These are phyloP conservation scores for Amazona finschi DNA, from an alignment of 2,797 vertebrate species.

Conservation along the genomic window DNA sequence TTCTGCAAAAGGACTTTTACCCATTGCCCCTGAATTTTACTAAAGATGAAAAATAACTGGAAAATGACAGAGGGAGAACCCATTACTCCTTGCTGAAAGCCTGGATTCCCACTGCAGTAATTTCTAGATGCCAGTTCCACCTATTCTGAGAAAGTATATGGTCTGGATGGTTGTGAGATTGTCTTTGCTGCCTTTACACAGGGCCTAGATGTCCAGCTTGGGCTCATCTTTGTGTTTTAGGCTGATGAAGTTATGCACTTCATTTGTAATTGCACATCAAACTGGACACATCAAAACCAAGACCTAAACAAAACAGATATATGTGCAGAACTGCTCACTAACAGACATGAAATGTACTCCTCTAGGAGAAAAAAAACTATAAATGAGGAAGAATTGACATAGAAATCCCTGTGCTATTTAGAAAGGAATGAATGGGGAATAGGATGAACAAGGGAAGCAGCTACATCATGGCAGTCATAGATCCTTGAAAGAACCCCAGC, in stretches of 20 bases:
- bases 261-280: neutral
- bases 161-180: neutral
- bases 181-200: neutral
- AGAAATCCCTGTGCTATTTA: neutral
- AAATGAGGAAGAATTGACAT: neutral
- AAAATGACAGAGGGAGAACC: neutral
- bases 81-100: neutral
- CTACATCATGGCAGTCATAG: neutral
- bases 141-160: neutral
- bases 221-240: neutral
- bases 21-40: neutral
- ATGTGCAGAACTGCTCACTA: neutral
- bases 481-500: neutral
- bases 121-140: neutral
- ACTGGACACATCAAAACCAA: neutral
- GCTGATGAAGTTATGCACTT: neutral
- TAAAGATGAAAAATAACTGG: neutral
- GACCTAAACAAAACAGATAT: neutral
- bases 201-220: neutral
- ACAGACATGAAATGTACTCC: neutral
- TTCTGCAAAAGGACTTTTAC: neutral
- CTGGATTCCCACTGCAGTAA: neutral
- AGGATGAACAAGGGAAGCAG: neutral
- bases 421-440: neutral
- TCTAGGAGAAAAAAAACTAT: neutral